phyloP scores from a whole-genome alignment of 1,140 invertebrate genomes.

The Agrilus planipennis region DNA sequence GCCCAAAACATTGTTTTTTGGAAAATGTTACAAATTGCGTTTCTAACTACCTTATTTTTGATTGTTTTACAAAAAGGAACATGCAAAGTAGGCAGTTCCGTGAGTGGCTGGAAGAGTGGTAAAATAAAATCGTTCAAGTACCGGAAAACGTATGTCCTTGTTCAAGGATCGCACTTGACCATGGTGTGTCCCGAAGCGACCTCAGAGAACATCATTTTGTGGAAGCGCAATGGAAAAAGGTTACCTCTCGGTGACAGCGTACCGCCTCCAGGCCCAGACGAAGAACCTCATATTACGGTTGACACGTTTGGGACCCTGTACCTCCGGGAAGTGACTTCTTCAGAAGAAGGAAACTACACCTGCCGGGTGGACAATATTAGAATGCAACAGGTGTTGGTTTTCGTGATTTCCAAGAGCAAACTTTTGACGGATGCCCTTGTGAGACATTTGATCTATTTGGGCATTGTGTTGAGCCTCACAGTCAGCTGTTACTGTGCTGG shows the following conservation, averaged over 20 bases:
- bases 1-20: no score
- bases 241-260: slow-evolving; percentile 34
- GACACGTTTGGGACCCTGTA: slow-evolving; percentile 45
- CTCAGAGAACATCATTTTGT: slow-evolving; percentile 34
- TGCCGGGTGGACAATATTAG: slow-evolving; percentile 39
- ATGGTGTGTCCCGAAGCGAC: slow-evolving; percentile 40
- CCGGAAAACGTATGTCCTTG: slow-evolving; percentile 35
- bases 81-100: background rate
- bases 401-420: slow-evolving; percentile 35
- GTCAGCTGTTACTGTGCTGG: slow-evolving; percentile 42
- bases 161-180: slow-evolving; percentile 38
- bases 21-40: no score
- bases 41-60: background rate
- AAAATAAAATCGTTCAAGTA: slow-evolving; percentile 37
- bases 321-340: slow-evolving; percentile 38
- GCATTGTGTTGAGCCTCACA: slow-evolving; percentile 39
- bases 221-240: slow-evolving; percentile 35
- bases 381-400: slow-evolving; percentile 39
- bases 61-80: background rate
- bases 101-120: slow-evolving; percentile 28
- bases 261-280: slow-evolving; percentile 31
- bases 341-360: slow-evolving; percentile 44
- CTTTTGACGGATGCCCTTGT: slow-evolving; percentile 38
- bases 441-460: slow-evolving; percentile 42
- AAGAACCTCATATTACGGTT: slow-evolving; percentile 37